Evolutionary conservation across 2,797 vertebrate species (phyloP), one percentile per base, ranked within the genome.

Genomic region (Kryptolebias ocellatus): DNA sequence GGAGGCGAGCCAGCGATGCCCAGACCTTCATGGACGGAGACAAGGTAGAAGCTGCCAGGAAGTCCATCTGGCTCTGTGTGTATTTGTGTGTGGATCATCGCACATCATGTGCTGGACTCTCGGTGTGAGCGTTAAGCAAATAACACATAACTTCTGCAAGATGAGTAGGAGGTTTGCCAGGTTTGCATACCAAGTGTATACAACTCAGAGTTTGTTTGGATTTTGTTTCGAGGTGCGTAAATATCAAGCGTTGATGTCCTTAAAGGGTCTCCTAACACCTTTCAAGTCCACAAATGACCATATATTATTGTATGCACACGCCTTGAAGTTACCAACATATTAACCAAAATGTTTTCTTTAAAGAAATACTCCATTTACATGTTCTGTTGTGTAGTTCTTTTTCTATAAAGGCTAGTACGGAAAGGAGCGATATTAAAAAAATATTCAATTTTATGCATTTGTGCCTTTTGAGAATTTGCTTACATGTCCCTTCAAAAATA

Each of bases 1-100:
- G 97, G 97, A 98, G 95, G 87, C 95, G 96, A 91, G 95, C 95
- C 47, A 83, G 79, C 20, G 96, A 99, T 75, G 95, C 96, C 27
- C 86, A 91, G 90, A 95, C 91, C 61, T 98, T 98, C 79, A 90
- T 94, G 52, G 96, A 96, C 67, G 96, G 96, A 58, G 95, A 95
- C 88, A 97, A 98, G 98, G 98, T 99, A 95, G 46, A 20, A 59
- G 58, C 37, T 62, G 76, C 78, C 82, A 80, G 42, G 31, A 64
- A 70, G 67, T 77, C 78, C 76, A 79, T 79, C 84, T 81, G 83
- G 69, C 55, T 60, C 1, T 50, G 37, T 44, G 29, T 49, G 24
- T 57, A 53, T 53, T 44, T 60, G 53, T 44, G 20, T 54, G 61
- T 60, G 29, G 29, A 42, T 53, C n/a, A 50, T 67, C 20, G 10